Conservation (phyloP, 1,140 invertebrate genomes). For the Heliconius himera region DNA sequence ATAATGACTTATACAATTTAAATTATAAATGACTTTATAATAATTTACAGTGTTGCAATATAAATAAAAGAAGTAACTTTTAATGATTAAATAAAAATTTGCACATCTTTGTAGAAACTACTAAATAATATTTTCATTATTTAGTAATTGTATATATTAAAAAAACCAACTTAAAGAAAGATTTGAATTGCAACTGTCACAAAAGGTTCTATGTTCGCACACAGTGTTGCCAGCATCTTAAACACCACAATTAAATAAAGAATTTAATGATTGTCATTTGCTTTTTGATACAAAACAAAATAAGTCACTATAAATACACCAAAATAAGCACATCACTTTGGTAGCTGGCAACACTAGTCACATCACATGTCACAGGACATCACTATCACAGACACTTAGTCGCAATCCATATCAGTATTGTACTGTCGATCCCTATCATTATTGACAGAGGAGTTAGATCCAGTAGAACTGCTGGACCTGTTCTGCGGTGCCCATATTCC, state of each 20-base stretch:
- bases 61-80: constrained; percentile 35
- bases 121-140: background rate
- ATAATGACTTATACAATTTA: constrained; percentile 25
- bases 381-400: constrained; percentile 48
- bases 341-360: constrained; percentile 13
- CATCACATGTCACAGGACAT: constrained; percentile 25
- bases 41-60: constrained; percentile 32
- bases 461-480: constrained; percentile 40
- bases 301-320: background rate
- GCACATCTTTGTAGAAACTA: background rate
- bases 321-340: constrained; percentile 11
- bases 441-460: constrained; percentile 45
- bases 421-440: constrained; percentile 52
- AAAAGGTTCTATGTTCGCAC: background rate
- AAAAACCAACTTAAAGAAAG: background rate
- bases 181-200: background rate
- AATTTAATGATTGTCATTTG: background rate
- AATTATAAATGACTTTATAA: constrained; percentile 21
- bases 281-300: background rate
- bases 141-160: background rate
- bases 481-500: constrained; percentile 45
- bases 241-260: background rate
- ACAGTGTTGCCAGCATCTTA: constrained; percentile 4
- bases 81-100: background rate
- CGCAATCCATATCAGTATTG: constrained; percentile 74